Conservation (phyloP, 2,888 invertebrate species). For the Scaeva pyrastri region DNA sequence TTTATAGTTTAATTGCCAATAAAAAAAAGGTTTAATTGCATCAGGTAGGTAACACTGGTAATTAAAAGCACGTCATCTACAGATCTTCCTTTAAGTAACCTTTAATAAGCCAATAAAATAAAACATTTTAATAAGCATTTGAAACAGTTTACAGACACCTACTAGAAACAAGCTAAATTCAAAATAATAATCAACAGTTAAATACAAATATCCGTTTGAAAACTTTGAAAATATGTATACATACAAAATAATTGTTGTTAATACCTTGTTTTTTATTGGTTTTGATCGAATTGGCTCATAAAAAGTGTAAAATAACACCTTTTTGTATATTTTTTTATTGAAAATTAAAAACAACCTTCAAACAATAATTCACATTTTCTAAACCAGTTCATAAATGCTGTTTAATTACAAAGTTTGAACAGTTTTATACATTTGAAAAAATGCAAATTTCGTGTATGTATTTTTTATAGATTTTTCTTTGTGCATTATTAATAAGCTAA, state of each 20-base stretch:
- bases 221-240: too few species aligned
- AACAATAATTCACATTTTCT: neutral
- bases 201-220: neutral
- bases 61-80: neutral
- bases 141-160: neutral
- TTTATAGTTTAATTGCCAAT: neutral
- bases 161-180: neutral
- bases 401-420: neutral
- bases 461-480: too few species aligned
- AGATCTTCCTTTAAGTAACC: neutral
- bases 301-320: neutral
- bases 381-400: slow-evolving; percentile 5
- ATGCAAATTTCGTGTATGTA: neutral
- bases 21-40: neutral
- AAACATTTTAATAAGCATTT: neutral
- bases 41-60: neutral
- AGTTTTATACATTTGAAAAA: neutral
- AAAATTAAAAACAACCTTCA: neutral
- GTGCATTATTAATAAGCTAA: too few species aligned
- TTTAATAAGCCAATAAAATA: neutral
- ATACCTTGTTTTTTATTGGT: neutral
- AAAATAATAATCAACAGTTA: neutral
- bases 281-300: neutral
- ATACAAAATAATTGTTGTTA: neutral
- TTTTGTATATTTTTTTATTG: neutral